Evolutionary conservation across 2,797 vertebrate species (phyloP).

Genomic region (Lithobates sylvaticus): DNA sequence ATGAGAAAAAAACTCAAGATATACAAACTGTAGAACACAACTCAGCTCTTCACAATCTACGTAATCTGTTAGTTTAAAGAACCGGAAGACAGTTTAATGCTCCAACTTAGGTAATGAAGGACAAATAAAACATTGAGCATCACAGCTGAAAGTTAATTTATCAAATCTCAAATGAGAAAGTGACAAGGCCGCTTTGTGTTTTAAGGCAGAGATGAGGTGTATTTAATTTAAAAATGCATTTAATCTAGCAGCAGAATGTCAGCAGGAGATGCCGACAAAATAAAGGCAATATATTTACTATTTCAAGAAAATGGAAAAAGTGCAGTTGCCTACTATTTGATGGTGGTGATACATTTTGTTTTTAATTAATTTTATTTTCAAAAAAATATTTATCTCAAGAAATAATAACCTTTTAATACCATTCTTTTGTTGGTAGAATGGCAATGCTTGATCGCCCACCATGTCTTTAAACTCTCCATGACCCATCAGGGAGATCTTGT

Average conservation of each 20-base stretch:
- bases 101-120: conserved; percentile 19
- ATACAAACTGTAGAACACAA: background rate
- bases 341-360: too few species aligned
- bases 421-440: too few species aligned
- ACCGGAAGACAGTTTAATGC: background rate
- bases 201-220: conserved; percentile 23
- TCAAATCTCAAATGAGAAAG: conserved; percentile 36
- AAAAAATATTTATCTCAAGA: too few species aligned
- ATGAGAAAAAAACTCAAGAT: background rate
- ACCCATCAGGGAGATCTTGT: too few species aligned
- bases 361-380: too few species aligned
- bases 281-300: background rate
- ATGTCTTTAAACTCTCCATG: too few species aligned
- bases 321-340: too few species aligned
- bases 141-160: conserved; percentile 35
- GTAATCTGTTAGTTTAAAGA: background rate
- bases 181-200: conserved; percentile 6
- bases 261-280: conserved; percentile 7
- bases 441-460: too few species aligned
- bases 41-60: background rate
- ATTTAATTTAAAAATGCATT: conserved; percentile 45
- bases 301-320: background rate
- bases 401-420: too few species aligned
- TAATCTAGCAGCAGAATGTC: conserved; percentile 1
- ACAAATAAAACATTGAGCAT: conserved; percentile 23